phyloP scores from a whole-genome alignment of 2,797 vertebrate genomes.

The Urocyon cinereoargenteus region DNA sequence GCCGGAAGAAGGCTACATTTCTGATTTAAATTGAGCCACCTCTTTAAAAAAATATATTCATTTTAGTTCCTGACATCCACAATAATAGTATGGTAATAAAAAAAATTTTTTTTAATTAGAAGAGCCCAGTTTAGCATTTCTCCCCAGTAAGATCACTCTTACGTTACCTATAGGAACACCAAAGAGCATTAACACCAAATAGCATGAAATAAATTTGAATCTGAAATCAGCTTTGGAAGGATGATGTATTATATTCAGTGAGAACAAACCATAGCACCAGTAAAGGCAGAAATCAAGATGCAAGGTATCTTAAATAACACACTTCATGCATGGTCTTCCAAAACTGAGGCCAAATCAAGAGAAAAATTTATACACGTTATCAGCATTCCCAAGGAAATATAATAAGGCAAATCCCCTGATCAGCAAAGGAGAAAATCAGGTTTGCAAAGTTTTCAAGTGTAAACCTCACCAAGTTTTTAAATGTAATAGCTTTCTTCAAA shows the following conservation, averaged over 20 bases:
- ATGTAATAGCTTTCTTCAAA: not conserved
- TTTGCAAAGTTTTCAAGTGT: not conserved
- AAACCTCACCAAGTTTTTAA: not conserved
- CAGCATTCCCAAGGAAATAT: not conserved
- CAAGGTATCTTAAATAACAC: not conserved
- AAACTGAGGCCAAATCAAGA: slow-evolving; percentile 49
- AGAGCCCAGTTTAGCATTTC: not conserved
- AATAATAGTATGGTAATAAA: slow-evolving; percentile 1
- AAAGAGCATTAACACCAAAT: slow-evolving; percentile 1
- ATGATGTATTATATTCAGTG: not conserved
- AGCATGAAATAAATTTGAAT: slow-evolving; percentile 35
- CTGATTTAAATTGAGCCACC: not conserved
- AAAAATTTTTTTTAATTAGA: slow-evolving; percentile 46
- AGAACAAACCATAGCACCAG: not conserved
- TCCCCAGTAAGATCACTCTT: not conserved
- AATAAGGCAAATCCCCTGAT: not conserved
- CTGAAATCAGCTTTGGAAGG: not conserved
- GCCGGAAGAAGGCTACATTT: not conserved
- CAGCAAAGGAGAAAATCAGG: not conserved
- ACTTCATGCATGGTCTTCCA: not conserved
- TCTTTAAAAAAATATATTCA: not conserved
- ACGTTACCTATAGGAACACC: not conserved
- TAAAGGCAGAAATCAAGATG: slow-evolving; percentile 16
- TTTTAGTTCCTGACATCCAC: slow-evolving; percentile 42
- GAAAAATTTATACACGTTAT: not conserved